Percentiles rank a stretch among this genome's conserved stretches.
phyloP scores from a whole-genome alignment of 2,113 vertebrate species.

The Dasyprocta punctata region DNA sequence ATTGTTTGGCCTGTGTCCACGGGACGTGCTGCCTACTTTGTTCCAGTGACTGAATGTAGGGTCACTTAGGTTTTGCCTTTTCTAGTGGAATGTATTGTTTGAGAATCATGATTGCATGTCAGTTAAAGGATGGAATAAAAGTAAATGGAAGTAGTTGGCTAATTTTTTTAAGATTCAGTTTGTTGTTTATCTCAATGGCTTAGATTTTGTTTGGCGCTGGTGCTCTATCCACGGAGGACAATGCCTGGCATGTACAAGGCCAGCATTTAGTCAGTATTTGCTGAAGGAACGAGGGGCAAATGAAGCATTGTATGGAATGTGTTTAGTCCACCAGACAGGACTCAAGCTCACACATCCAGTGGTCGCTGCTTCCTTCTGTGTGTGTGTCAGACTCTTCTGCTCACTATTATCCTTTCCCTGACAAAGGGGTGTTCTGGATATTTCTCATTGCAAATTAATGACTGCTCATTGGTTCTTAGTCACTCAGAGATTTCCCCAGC shows the following conservation, averaged over 20 bases:
- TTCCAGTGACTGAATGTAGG: neutral
- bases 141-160: neutral
- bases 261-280: neutral
- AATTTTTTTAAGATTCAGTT: neutral
- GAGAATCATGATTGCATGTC: neutral
- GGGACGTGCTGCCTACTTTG: neutral
- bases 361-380: neutral
- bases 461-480: neutral
- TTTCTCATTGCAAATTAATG: neutral
- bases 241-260: neutral
- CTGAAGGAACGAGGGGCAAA: neutral
- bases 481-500: neutral
- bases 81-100: neutral
- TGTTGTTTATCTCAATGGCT: neutral
- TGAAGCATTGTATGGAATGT: neutral
- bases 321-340: neutral
- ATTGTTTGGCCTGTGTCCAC: neutral
- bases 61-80: neutral
- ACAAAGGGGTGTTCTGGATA: neutral
- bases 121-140: neutral
- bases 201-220: neutral
- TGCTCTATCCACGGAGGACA: neutral
- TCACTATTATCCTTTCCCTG: neutral
- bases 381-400: neutral
- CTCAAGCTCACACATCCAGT: neutral